Evolutionary conservation across 2,113 vertebrate species (phyloP), one percentile per base, ranked within the genome.

Genomic region (Chinchilla lanigera): DNA sequence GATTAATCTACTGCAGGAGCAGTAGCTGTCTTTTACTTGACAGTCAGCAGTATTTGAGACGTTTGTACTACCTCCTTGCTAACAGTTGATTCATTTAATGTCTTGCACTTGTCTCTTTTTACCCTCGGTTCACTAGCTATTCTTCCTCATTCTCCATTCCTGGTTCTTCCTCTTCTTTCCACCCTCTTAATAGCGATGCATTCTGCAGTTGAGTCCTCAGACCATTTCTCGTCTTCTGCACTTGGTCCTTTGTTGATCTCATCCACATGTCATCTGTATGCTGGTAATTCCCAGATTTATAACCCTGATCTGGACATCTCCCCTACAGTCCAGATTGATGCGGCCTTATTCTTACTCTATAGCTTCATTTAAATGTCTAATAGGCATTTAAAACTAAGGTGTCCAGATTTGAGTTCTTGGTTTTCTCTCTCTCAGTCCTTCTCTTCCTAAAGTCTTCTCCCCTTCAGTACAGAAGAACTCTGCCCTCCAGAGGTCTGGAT

Each of bases 241-340:
- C 56, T 69, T 14, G 4, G 38, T 69, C 19, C 17, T 88, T 65
- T 33, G 44, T 88, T 52, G 56, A 95, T 16, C 61, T 95, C 95
- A 90, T 52, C 35, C n/a, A 28, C 41, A 86, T 17, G 84, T 83
- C 88, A 81, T 44, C 54, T 84, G 17, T 56, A 61, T 35, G n/a
- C 80, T 94, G 77, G 38, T 65, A 80, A 92, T 94, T 81, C 58
- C 41, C 56, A 87, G 83, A 81, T 95, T 73, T 67, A 86, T 89
- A 54, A 67, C n/a, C 20, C 54, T 86, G 24, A 24, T 28, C 35
- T 33, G 38, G 75, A 93, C 35, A 61, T 56, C 56, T 61, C 41
- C 35, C 17, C 71, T 85, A 35, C 92, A 63, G 33, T 95, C n/a
- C 81, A 96, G 44, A 89, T 50, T 92, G 41, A 92, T 13, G 73